These are phyloP conservation scores for Oasisia sp. DNA, from an alignment of 2,888 invertebrate genomes.

Conservation along the genomic window DNA sequence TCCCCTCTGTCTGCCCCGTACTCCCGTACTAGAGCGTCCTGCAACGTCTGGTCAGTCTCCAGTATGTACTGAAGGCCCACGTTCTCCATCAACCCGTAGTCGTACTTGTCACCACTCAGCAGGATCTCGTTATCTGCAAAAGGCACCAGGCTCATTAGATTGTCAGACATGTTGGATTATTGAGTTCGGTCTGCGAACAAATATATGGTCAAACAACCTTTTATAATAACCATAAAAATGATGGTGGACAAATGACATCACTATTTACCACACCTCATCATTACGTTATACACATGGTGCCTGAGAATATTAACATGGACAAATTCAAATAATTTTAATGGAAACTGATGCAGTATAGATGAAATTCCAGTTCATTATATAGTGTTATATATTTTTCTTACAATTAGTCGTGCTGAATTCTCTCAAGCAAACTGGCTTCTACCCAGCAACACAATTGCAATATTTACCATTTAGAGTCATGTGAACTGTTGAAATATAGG, in stretches of 20 bases:
- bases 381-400: not conserved
- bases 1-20: not conserved
- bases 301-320: not conserved
- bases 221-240: not conserved
- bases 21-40: not conserved
- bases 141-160: not conserved
- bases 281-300: not conserved
- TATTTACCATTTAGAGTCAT: not conserved
- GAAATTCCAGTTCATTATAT: not conserved
- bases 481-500: not conserved
- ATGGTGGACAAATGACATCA: not conserved
- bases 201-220: not conserved
- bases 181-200: not conserved
- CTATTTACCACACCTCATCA: not conserved
- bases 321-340: not conserved
- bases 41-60: not conserved
- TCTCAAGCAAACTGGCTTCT: not conserved
- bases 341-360: not conserved
- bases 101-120: slow-evolving; percentile 21
- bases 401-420: not conserved
- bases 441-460: not conserved
- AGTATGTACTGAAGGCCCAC: not conserved
- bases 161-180: not conserved
- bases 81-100: not conserved
- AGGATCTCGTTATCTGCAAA: not conserved